Conservation (phyloP, 2,797 vertebrate genomes). For the Phataginus tricuspis region DNA sequence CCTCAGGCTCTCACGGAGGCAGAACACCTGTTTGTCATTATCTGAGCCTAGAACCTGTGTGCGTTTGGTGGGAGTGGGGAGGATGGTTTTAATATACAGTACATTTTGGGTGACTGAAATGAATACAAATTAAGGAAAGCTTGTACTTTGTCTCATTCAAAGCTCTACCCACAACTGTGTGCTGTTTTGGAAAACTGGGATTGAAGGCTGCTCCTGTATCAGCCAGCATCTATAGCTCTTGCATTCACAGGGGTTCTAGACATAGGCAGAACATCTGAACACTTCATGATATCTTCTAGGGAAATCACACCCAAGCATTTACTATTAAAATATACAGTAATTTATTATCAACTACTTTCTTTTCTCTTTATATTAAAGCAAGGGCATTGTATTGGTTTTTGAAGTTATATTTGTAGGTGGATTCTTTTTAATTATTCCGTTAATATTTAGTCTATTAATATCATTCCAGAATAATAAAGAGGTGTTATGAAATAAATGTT, state of each 20-base stretch:
- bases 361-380: conserved; percentile 18
- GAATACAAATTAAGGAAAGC: neutral
- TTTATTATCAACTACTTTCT: neutral
- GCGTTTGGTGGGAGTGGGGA: neutral
- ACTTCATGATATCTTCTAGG: neutral
- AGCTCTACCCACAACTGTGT: neutral
- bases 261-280: neutral
- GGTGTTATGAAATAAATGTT: neutral
- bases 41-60: neutral
- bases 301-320: neutral
- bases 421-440: neutral
- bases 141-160: neutral
- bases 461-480: neutral
- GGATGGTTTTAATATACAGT: conserved; percentile 3
- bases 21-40: neutral
- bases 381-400: neutral
- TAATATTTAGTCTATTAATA: neutral
- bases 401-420: neutral
- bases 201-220: neutral
- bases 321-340: neutral
- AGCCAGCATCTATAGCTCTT: neutral
- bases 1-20: neutral
- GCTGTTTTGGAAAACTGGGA: neutral
- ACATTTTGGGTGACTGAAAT: neutral
- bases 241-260: neutral